phyloP scores from a whole-genome alignment of 2,888 invertebrate genomes.

The Arrhopalites spinosus region DNA sequence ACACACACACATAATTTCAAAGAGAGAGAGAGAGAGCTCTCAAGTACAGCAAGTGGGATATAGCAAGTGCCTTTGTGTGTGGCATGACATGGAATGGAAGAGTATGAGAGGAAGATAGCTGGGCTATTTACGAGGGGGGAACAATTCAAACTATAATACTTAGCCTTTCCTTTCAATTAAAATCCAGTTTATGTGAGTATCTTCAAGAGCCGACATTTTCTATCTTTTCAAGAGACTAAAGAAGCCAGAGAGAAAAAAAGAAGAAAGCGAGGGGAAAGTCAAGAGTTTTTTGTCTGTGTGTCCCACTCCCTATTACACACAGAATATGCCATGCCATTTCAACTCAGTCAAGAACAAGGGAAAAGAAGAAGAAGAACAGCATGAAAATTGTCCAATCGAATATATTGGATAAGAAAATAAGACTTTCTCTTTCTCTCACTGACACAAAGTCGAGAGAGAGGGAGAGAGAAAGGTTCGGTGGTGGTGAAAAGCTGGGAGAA shows the following conservation, averaged over 20 bases:
- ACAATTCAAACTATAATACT: conserved; percentile 27
- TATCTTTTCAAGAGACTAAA: background rate
- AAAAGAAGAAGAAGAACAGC: background rate
- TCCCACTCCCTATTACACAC: background rate
- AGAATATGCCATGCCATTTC: no score
- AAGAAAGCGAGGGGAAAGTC: background rate
- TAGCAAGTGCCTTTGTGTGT: background rate
- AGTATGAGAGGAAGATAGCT: background rate
- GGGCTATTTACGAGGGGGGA: background rate
- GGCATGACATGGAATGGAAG: background rate
- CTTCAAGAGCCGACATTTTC: background rate
- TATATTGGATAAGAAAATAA: background rate
- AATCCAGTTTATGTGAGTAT: conserved; percentile 29
- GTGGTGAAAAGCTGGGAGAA: background rate
- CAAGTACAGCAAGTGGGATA: background rate
- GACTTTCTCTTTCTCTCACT: background rate
- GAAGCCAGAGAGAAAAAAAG: background rate
- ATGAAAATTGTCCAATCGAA: background rate
- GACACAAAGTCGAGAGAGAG: background rate
- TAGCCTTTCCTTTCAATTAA: conserved; percentile 33
- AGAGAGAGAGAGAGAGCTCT: background rate
- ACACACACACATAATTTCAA: background rate
- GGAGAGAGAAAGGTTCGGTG: no score
- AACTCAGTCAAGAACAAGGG: no score
- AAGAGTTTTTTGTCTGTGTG: background rate